A percentile compares a stretch with the other conserved stretches of the same genome.
These are phyloP conservation scores for Nephrotoma flavescens DNA, from an alignment of 2,888 invertebrate species.

Conservation along the genomic window DNA sequence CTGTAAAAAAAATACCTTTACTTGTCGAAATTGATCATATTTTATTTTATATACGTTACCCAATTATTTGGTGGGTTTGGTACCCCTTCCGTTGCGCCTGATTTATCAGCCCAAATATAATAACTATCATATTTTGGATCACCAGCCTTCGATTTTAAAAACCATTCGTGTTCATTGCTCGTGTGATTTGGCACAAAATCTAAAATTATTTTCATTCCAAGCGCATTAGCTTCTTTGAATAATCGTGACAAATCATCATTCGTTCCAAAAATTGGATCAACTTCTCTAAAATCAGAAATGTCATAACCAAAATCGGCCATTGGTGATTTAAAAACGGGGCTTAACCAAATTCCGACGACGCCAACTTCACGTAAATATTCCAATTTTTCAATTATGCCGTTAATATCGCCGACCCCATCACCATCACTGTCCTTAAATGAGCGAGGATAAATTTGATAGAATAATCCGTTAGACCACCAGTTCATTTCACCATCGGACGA, in stretches of 20 bases:
- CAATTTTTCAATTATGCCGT: constrained; percentile 36
- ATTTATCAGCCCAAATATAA: constrained; percentile 57
- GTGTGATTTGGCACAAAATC: constrained; percentile 65
- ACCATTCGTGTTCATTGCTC: constrained; percentile 76
- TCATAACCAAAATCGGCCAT: constrained; percentile 48
- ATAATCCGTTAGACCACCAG: constrained; percentile 60
- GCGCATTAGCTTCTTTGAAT: constrained; percentile 20
- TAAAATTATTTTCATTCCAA: constrained; percentile 43
- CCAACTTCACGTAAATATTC: constrained; percentile 36
- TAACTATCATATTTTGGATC: constrained; percentile 51
- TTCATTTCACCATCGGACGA: constrained; percentile 20
- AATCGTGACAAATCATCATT: constrained; percentile 36
- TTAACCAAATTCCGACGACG: constrained; percentile 39
- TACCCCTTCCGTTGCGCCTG: constrained; percentile 21
- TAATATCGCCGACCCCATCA: constrained; percentile 13
- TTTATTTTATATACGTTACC: constrained; percentile 34
- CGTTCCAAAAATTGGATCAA: constrained; percentile 39
- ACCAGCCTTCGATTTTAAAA: constrained; percentile 49
- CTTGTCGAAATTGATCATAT: background rate
- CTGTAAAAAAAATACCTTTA: constrained; percentile 8
- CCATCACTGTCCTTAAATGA: constrained; percentile 58
- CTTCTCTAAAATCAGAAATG: constrained; percentile 36
- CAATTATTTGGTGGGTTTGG: constrained; percentile 55
- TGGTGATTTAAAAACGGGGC: constrained; percentile 43
- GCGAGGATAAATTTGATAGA: constrained; percentile 60